A percentile compares a stretch with the other conserved stretches of the same genome.
Conservation (phyloP, 2,797 vertebrate genomes). For the Peromyscus nudipes region DNA sequence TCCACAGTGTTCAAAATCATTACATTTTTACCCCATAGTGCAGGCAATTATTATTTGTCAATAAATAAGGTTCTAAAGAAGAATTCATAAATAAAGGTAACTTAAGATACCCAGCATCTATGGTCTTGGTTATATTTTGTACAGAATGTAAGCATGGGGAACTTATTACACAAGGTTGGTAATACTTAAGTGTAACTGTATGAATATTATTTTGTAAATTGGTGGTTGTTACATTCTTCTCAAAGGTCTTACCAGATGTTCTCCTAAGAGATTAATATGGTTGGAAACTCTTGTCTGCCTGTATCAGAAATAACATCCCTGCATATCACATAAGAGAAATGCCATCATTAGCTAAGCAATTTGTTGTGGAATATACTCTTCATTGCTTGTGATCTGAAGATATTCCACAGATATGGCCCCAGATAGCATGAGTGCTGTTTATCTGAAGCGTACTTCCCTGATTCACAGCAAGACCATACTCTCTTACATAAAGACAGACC, state of each 20-base stretch:
- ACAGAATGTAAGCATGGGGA: not conserved
- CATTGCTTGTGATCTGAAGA: constrained; percentile 44
- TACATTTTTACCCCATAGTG: not conserved
- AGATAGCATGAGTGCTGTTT: constrained; percentile 11
- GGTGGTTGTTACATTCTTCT: constrained; percentile 29
- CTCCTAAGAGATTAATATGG: constrained; percentile 43
- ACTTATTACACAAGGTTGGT: constrained; percentile 30
- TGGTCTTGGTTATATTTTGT: constrained; percentile 36
- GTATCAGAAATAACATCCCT: constrained; percentile 54
- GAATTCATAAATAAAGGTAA: constrained; percentile 30
- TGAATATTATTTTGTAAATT: constrained; percentile 52
- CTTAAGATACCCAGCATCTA: not conserved
- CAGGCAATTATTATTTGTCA: not conserved
- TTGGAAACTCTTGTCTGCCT: constrained; percentile 21
- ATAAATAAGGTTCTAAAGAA: not conserved
- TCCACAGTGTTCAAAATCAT: not conserved
- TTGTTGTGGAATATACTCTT: constrained; percentile 54
- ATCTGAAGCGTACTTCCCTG: constrained; percentile 17
- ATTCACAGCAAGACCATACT: not conserved
- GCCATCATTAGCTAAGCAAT: constrained; percentile 26
- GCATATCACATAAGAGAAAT: constrained; percentile 10
- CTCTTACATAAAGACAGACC: not conserved
- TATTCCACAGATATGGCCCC: constrained; percentile 1
- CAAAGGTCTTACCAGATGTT: constrained; percentile 25
- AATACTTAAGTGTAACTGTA: not conserved